Percentiles rank a stretch among this genome's conserved stretches.
Conservation (phyloP, 1,140 invertebrate species). For the Heliconius hewitsoni region DNA sequence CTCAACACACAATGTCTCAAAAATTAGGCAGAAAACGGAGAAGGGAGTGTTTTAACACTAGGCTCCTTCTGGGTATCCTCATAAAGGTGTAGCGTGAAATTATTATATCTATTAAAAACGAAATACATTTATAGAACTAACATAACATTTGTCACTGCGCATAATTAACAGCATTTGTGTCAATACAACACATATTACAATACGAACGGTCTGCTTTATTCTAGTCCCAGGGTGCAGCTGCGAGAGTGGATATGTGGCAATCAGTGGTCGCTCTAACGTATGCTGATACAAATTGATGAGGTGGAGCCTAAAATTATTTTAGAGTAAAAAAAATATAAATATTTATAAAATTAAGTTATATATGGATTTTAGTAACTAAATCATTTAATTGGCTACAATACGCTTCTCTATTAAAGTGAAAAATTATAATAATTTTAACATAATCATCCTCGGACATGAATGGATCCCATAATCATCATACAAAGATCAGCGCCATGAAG, state of each 20-base stretch:
- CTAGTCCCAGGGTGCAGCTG: conserved; percentile 3
- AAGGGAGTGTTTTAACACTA: not conserved
- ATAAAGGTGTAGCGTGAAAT: not conserved
- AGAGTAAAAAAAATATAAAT: too few relatives aligned
- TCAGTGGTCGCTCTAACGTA: conserved; percentile 2
- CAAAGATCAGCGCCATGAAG: too few relatives aligned
- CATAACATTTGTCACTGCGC: not conserved
- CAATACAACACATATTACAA: conserved; percentile 6
- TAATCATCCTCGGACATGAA: too few relatives aligned
- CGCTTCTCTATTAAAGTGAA: too few relatives aligned
- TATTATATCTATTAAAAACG: not conserved
- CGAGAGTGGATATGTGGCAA: not conserved
- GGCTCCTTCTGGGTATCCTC: not conserved
- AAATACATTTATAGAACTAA: not conserved
- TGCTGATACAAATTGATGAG: not conserved
- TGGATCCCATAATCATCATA: too few relatives aligned
- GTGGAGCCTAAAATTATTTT: not conserved
- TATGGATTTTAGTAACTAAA: too few relatives aligned
- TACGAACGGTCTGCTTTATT: not conserved
- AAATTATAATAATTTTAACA: too few relatives aligned
- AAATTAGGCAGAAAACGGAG: not conserved
- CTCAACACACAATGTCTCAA: not conserved
- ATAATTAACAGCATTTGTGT: conserved; percentile 7
- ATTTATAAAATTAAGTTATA: too few relatives aligned
- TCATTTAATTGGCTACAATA: too few relatives aligned